These are phyloP conservation scores for Anthrax anthrax DNA, from an alignment of 2,888 invertebrate genomes.

Conservation along the genomic window DNA sequence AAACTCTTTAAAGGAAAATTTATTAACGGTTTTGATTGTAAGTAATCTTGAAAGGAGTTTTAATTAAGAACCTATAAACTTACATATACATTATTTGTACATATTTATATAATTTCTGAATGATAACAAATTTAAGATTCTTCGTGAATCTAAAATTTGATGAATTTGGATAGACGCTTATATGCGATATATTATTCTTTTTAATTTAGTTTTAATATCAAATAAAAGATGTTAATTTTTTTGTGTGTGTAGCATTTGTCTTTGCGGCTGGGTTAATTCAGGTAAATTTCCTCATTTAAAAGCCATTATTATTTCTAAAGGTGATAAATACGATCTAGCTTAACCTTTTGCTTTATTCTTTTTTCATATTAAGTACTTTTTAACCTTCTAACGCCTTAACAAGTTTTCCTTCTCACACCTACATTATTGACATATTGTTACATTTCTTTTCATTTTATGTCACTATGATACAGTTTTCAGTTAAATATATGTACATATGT, in stretches of 20 bases:
- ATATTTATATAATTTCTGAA: no score
- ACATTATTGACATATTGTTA: not conserved
- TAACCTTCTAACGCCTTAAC: not conserved
- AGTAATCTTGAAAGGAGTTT: no score
- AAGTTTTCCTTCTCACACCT: not conserved
- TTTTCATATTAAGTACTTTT: not conserved
- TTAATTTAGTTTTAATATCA: not conserved
- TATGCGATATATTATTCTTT: no score
- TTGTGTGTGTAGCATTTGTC: not conserved
- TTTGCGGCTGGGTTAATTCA: not conserved
- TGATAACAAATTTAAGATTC: no score
- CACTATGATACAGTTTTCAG: not conserved
- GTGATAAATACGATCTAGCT: not conserved
- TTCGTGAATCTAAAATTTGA: no score
- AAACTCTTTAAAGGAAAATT: no score
- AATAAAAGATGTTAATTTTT: not conserved
- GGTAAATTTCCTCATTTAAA: conserved; percentile 4
- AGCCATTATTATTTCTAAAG: conserved; percentile 1
- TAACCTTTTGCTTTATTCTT: not conserved
- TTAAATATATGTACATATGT: not conserved
- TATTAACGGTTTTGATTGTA: no score
- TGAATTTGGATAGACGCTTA: no score
- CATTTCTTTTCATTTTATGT: not conserved
- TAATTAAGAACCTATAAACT: no score
- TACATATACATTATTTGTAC: no score